Percentiles rank a stretch among this genome's conserved stretches.
These are phyloP conservation scores for Spodoptera picta DNA, from an alignment of 2,888 invertebrate genomes.

Conservation along the genomic window DNA sequence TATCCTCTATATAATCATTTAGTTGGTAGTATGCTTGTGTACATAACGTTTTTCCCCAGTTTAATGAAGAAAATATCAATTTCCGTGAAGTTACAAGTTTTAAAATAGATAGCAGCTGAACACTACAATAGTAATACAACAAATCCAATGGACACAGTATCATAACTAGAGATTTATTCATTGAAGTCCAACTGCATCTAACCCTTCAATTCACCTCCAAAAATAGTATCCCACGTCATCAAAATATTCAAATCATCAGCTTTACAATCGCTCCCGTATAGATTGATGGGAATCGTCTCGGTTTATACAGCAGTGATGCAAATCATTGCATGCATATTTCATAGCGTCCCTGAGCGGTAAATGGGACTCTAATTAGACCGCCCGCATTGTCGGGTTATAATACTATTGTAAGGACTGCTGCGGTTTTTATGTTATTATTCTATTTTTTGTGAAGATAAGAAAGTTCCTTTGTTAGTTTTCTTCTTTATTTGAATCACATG, in stretches of 20 bases:
- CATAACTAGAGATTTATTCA: constrained; percentile 3
- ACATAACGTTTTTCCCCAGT: no score
- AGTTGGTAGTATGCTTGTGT: no score
- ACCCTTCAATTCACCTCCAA: constrained; percentile 24
- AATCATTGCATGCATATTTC: constrained; percentile 70
- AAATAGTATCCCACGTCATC: constrained; percentile 35
- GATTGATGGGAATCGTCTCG: constrained; percentile 53
- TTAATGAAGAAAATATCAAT: no score
- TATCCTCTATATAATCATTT: no score
- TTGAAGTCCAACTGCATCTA: constrained; percentile 11
- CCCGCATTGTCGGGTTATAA: constrained; percentile 59
- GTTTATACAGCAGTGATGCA: constrained; percentile 40
- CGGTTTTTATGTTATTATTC: no score
- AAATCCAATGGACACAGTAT: no score
- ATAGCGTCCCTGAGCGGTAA: constrained; percentile 54
- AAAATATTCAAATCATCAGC: constrained; percentile 49
- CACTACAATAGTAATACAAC: no score
- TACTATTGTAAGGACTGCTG: constrained; percentile 24
- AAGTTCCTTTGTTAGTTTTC: no score
- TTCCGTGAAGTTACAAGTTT: no score
- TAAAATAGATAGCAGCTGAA: no score
- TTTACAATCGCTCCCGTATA: constrained; percentile 36
- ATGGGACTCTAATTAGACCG: constrained; percentile 71
- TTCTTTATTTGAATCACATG: no score
- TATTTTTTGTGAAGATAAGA: no score